Evolutionary conservation across 2,888 invertebrate species (phyloP).

Genomic region (Anarsia innoxiella): DNA sequence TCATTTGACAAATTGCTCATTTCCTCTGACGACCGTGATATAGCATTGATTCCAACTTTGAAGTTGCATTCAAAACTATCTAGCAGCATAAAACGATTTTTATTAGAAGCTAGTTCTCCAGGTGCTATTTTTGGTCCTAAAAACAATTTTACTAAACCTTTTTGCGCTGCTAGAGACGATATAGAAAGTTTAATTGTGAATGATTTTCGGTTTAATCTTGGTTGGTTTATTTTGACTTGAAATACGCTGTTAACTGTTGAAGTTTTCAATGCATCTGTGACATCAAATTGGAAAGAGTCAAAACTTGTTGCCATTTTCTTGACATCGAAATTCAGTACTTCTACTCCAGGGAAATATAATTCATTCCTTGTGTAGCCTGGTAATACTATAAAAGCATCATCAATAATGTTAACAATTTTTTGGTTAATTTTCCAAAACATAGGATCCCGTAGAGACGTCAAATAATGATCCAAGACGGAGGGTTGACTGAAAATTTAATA

Average conservation of each 20-base stretch:
- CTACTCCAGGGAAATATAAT: slow-evolving; percentile 77
- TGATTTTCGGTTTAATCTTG: slow-evolving; percentile 82
- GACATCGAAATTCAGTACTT: slow-evolving; percentile 76
- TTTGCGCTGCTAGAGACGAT: slow-evolving; percentile 73
- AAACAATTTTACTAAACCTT: slow-evolving; percentile 79
- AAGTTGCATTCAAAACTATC: slow-evolving; percentile 77
- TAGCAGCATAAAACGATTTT: slow-evolving; percentile 74
- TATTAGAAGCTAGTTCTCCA: slow-evolving; percentile 64
- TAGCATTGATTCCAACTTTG: slow-evolving; percentile 77
- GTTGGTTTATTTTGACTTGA: slow-evolving; percentile 68
- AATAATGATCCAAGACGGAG: slow-evolving; percentile 60
- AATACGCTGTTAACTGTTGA: slow-evolving; percentile 39
- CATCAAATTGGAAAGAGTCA: slow-evolving; percentile 78
- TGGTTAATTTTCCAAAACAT: slow-evolving; percentile 81
- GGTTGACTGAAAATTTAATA: slow-evolving; percentile 35
- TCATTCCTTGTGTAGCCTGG: slow-evolving; percentile 76
- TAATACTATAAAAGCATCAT: slow-evolving; percentile 72
- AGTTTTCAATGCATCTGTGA: slow-evolving; percentile 74
- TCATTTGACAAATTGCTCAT: slow-evolving; percentile 75
- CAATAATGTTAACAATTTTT: slow-evolving; percentile 73
- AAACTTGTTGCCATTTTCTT: slow-evolving; percentile 80
- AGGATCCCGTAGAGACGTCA: slow-evolving; percentile 81
- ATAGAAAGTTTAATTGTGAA: slow-evolving; percentile 79
- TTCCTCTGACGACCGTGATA: slow-evolving; percentile 78
- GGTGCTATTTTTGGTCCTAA: slow-evolving; percentile 81